phyloP scores from a whole-genome alignment of 2,113 vertebrate genomes.

The Podarcis raffonei region DNA sequence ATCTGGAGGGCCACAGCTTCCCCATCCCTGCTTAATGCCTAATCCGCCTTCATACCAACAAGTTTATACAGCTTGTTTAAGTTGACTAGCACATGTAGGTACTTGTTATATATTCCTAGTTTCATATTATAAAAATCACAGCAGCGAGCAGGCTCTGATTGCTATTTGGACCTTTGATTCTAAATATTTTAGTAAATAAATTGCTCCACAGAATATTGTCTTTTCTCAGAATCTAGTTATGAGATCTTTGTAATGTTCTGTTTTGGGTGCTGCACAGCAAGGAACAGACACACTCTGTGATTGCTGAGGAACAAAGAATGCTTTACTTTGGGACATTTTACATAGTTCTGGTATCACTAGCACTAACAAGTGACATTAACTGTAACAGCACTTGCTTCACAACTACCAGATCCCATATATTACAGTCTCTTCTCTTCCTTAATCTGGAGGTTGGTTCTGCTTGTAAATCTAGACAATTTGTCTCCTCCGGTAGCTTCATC shows the following conservation, averaged over 20 bases:
- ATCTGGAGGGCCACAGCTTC: background rate
- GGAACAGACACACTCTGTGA: too few relatives aligned
- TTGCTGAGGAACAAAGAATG: too few relatives aligned
- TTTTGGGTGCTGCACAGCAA: too few relatives aligned
- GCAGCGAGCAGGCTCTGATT: slow-evolving; percentile 5
- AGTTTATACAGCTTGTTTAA: background rate
- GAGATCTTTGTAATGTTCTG: too few relatives aligned
- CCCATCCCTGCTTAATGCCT: background rate
- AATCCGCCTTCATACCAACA: background rate
- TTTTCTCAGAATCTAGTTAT: background rate
- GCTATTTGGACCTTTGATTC: background rate
- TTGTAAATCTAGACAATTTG: background rate
- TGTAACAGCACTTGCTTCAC: too few relatives aligned
- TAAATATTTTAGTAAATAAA: background rate
- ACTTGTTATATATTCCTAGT: background rate
- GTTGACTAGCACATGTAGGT: slow-evolving; percentile 8
- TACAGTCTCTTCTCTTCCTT: background rate
- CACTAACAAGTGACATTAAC: too few relatives aligned
- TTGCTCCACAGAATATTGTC: background rate
- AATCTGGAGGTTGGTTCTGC: background rate
- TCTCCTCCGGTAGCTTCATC: background rate
- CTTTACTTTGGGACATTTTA: too few relatives aligned
- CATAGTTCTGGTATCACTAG: too few relatives aligned
- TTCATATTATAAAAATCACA: slow-evolving; percentile 34
- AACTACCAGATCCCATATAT: too few relatives aligned